Evolutionary conservation across 2,888 invertebrate genomes (phyloP), one percentile per base, ranked within the genome.

Genomic region (Rotaria sp.): DNA sequence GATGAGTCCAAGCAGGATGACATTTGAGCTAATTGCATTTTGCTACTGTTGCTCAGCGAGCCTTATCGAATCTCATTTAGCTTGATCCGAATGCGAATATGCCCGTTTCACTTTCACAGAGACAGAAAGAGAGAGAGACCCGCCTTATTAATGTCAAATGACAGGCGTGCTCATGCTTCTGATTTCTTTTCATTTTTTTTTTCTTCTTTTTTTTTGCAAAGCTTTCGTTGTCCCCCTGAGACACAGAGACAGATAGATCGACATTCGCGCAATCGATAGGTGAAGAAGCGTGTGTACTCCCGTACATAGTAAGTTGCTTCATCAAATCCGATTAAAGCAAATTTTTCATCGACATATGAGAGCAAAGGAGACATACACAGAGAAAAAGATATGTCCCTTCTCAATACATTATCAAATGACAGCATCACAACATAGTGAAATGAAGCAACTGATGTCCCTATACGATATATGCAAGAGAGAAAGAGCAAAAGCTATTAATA

Each of bases 401-500:
- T 35, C 67, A 21, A 67, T 67, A 67, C 67, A 67, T 67, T 67
- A 67, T 67, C 67, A 67, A 67, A 67, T 67, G 67, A 67, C 67
- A 67, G 67, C 67, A 67, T 67, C 67, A 67, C 67, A 59, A 59
- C 30, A 59, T 59, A n/a, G 59, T 59, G 15, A 59, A 59, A 59
- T 59, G 30, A 59, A 59, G 59, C 59, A 59, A 59, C 30, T 35
- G 67, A 67, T 21, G 67, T 30, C 67, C n/a, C 67, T 21, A 35
- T 67, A 38, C 67, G 67, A 67, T 35, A 67, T 11, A 21, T 35
- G 38, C 15, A 35, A 7, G 15, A 67, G 30, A 35, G 35, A 67
- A 67, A 67, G 67, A 67, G 67, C 67, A 67, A 67, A 67, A 67
- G 35, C 67, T 67, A 67, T 67, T 67, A 67, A 67, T 67, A 67